Evolutionary conservation across 2,113 vertebrate genomes (phyloP).

Genomic region (Oostethus manadensis): DNA sequence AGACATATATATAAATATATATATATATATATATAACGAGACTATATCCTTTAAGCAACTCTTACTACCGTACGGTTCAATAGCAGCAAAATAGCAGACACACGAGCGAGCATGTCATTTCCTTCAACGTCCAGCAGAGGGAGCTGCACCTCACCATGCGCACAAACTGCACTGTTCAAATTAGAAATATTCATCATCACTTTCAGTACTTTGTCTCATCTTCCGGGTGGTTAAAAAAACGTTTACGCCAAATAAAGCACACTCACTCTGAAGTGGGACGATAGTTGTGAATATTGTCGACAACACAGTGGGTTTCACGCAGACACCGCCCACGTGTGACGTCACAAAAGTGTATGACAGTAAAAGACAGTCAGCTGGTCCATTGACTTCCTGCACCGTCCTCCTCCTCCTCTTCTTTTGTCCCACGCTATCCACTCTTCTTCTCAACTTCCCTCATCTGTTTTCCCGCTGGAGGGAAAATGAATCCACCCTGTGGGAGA

Average conservation of each 20-base stretch:
- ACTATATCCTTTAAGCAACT: background rate
- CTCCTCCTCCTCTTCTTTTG: too few relatives aligned
- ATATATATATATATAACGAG: too few relatives aligned
- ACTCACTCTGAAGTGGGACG: too few relatives aligned
- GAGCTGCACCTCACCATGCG: too few relatives aligned
- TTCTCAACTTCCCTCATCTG: background rate
- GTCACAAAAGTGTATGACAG: background rate
- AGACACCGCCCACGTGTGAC: background rate
- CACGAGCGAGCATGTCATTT: background rate
- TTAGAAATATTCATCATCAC: background rate
- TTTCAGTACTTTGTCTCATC: too few relatives aligned
- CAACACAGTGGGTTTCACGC: background rate
- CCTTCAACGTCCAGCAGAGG: too few relatives aligned
- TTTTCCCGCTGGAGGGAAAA: constrained; percentile 33
- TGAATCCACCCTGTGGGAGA: constrained; percentile 91
- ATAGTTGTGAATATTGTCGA: too few relatives aligned
- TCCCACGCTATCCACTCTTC: background rate
- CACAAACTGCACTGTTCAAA: background rate
- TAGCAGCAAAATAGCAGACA: background rate
- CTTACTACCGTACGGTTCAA: background rate
- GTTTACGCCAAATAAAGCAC: too few relatives aligned
- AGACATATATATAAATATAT: too few relatives aligned
- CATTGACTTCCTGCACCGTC: background rate
- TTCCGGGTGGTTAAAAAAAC: background rate
- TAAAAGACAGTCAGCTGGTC: background rate